Percentiles rank a stretch among this genome's conserved stretches.
These are phyloP conservation scores for Dunckerocampus dactyliophorus DNA, from an alignment of 2,113 vertebrate species.

Conservation along the genomic window DNA sequence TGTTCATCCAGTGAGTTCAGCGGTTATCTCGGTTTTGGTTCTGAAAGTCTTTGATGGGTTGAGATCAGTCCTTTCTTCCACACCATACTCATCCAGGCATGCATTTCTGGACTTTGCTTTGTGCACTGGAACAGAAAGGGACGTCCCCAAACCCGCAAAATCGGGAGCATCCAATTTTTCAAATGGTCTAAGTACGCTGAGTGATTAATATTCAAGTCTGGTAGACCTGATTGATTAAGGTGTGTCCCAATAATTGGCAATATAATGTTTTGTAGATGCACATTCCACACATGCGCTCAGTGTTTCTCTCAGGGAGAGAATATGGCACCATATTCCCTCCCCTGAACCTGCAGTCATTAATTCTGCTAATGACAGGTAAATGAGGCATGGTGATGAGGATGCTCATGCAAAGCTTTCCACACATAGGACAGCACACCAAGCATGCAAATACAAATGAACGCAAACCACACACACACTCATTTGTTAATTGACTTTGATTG, in stretches of 20 bases:
- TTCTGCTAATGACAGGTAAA: constrained; percentile 69
- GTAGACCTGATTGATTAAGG: too few species aligned
- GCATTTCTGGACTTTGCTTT: too few species aligned
- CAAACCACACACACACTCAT: constrained; percentile 2
- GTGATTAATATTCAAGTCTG: too few species aligned
- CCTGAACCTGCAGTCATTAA: constrained; percentile 57
- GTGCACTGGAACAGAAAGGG: too few species aligned
- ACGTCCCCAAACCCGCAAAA: too few species aligned
- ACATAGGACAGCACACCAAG: constrained; percentile 7
- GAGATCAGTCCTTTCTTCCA: too few species aligned
- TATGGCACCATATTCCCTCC: constrained; percentile 31
- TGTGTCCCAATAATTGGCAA: not conserved
- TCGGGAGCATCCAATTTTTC: too few species aligned
- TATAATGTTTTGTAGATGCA: not conserved
- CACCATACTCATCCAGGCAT: too few species aligned
- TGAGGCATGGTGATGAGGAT: constrained; percentile 58
- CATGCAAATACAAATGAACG: constrained; percentile 10
- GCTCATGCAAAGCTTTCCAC: constrained; percentile 18
- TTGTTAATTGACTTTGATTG: constrained; percentile 56
- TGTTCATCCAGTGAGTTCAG: too few species aligned
- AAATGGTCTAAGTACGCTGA: too few species aligned
- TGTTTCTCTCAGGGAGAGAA: constrained; percentile 31
- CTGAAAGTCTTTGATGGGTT: too few species aligned
- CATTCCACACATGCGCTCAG: constrained; percentile 14
- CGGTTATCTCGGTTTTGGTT: too few species aligned